These are phyloP conservation scores for Mixornis gularis DNA, from an alignment of 2,113 vertebrate species.

Conservation along the genomic window DNA sequence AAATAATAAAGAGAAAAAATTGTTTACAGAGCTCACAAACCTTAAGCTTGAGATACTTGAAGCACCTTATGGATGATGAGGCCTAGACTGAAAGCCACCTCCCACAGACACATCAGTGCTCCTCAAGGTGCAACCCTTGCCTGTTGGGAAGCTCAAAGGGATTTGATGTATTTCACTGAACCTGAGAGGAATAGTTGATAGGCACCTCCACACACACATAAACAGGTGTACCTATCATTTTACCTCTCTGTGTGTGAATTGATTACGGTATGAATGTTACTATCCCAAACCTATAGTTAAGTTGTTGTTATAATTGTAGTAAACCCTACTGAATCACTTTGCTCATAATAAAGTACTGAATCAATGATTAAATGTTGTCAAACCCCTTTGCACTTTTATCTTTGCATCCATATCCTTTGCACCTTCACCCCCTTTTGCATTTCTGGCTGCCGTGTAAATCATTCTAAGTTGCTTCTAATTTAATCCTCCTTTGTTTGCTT, in stretches of 20 bases:
- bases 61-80: background rate
- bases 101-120: background rate
- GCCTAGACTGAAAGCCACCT: background rate
- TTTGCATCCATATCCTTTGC: background rate
- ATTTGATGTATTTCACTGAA: background rate
- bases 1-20: background rate
- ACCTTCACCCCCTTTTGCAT: background rate
- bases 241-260: background rate
- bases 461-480: background rate
- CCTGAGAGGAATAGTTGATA: background rate
- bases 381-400: background rate
- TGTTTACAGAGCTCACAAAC: fast-evolving
- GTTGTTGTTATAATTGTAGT: background rate
- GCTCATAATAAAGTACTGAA: background rate
- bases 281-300: background rate
- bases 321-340: background rate
- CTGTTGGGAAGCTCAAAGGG: background rate
- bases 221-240: background rate
- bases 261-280: background rate
- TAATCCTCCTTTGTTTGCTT: background rate
- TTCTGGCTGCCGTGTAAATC: background rate
- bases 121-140: background rate
- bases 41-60: background rate
- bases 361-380: background rate
- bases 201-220: background rate